phyloP scores from a whole-genome alignment of 2,888 invertebrate genomes.

The Torymus tubicola region DNA sequence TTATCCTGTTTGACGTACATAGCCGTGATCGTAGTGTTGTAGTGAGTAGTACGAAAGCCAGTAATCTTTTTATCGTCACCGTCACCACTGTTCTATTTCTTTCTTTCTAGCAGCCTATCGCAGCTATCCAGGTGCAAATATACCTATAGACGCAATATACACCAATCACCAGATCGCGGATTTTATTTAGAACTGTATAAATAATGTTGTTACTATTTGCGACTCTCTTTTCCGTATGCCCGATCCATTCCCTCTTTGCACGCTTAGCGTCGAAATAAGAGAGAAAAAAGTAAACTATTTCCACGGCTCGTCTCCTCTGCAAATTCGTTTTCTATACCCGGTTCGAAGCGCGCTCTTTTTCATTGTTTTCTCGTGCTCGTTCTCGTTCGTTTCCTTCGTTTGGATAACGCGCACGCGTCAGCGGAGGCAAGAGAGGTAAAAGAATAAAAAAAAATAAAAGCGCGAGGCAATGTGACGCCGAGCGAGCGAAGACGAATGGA shows the following conservation, averaged over 20 bases:
- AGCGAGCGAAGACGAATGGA: conserved; percentile 63
- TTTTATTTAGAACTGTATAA: conserved; percentile 57
- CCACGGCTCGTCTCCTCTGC: background rate
- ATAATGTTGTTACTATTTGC: conserved; percentile 56
- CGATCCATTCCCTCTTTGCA: conserved; percentile 59
- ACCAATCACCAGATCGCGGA: conserved; percentile 72
- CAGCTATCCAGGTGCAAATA: conserved; percentile 76
- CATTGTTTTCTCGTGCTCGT: background rate
- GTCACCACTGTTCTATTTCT: conserved; percentile 76
- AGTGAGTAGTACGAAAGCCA: conserved; percentile 74
- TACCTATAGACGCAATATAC: conserved; percentile 72
- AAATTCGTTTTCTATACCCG: conserved; percentile 1
- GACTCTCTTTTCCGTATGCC: conserved; percentile 55
- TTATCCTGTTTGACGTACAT: conserved; percentile 69
- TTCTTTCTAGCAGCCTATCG: conserved; percentile 77
- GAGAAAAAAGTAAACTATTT: background rate
- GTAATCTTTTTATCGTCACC: conserved; percentile 74
- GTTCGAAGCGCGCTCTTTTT: background rate
- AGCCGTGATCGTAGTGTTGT: conserved; percentile 74
- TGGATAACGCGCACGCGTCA: conserved; percentile 3
- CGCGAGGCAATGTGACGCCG: conserved; percentile 13
- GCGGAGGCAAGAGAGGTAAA: background rate
- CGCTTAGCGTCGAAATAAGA: conserved; percentile 17
- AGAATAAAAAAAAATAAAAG: conserved; percentile 6
- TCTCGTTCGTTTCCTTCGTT: conserved; percentile 16